Evolutionary conservation across 2,113 vertebrate species (phyloP), one percentile per base, ranked within the genome.

Genomic region (Ivindomyrus marchei): DNA sequence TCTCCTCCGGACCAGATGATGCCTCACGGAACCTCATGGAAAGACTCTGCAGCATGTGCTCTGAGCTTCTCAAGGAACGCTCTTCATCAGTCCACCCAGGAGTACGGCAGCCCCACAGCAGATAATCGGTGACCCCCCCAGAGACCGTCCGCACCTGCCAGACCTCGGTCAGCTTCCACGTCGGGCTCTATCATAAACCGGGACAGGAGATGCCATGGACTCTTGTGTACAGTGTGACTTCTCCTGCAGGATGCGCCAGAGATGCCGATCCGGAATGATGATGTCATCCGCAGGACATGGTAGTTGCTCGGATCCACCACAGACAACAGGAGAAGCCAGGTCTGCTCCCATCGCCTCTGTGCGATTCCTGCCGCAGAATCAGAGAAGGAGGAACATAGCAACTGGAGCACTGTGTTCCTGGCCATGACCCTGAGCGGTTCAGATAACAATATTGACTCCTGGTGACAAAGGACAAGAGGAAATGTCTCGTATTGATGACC

Each of bases 91-190:
- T 85, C 45, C 45, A 2, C 3, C 24, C 45, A 3, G 19, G n/a
- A 13, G 93, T 90, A 93, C 31, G 52, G 66, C 83, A 49, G 36
- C 36, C 36, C 17, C 31, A 2, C 11, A 19, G 31, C 3, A 7
- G 13, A 77, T 77, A 17, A 39, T 77, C 31, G 15, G 70, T 7
- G 31, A 39, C 49, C 47, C 47, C 47, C 47, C 47, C 47, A 80
- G 36, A 39, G 36, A 80, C 15, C 15, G 7, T 39, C 36, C 36
- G 4, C 36, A 15, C 11, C 36, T 6, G 15, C 36, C n/a, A 80
- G 36, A 19, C 13, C 36, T 80, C 15, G 5, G 74, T 36, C 36
- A 19, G 36, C 36, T 80, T 42, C 36, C 74, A 17, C 27, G 10
- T 31, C 3, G 1, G 62, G 62, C n/a, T 31, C 62, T 31, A n/a